Evolutionary conservation across 2,888 invertebrate species (phyloP), one percentile per base, ranked within the genome.

Genomic region (Lasioglossum leucozonium): DNA sequence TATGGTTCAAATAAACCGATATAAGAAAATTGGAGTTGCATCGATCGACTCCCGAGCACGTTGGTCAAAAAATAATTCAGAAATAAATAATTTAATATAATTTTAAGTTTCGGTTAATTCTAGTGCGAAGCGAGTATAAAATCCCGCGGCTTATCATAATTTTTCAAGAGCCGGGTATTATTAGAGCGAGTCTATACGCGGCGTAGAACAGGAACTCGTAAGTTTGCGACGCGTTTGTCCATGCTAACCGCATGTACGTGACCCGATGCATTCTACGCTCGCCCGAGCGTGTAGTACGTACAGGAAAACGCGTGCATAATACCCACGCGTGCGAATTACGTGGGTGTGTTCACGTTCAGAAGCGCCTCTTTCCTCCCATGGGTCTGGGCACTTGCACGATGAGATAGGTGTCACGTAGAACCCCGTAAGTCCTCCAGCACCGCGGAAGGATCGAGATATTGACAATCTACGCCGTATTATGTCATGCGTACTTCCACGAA

Each of bases 281-380:
- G 72, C 37, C 40, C 65, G 69, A 81, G 73, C 76, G 72, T 44
- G 71, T 62, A 67, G 6, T 71, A 78, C 67, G 84, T 77, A 83
- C 67, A 82, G 30, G 78, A n/a, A 40, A 37, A 69, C 65, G 73
- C 65, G 65, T 72, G 47, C 71, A 72, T 77, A 65, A 88, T 86
- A 65, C 81, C 86, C 82, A 86, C 88, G 82, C 88, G 47, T 81
- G 80, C 77, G 69, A 82, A 81, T 83, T 58, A 74, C 78, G 86
- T 89, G 87, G 89, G 88, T 83, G 89, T 72, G 75, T 71, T 79
- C 72, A 81, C 81, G 78, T 71, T 26, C 40, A n/a, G n/a, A 55
- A 18, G 51, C 34, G 69, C 16, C 69, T 42, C 44, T 62, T 34
- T 58, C 30, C 37, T 44, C 51, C 67, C 55, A 26, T 18, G 3